phyloP scores from a whole-genome alignment of 64 coral and sea anemone species.

The Stylophora pistillata region DNA sequence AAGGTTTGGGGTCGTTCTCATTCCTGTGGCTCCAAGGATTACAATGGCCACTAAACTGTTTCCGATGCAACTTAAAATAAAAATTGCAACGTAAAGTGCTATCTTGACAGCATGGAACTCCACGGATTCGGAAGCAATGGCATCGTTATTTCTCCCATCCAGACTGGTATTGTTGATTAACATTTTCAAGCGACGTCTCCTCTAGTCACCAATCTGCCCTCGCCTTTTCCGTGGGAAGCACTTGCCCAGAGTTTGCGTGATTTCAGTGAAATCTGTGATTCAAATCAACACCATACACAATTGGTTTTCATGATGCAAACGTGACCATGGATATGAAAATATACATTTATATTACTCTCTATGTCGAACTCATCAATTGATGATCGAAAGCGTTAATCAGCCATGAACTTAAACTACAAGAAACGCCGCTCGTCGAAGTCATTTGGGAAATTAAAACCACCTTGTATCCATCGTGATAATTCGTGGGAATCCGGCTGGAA shows the following conservation, averaged over 20 bases:
- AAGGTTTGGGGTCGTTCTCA: slow-evolving; percentile 58
- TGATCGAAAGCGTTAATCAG: not conserved
- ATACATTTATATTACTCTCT: not conserved
- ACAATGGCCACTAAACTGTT: slow-evolving; percentile 63
- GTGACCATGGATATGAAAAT: not conserved
- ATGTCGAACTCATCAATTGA: not conserved
- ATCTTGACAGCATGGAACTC: slow-evolving; percentile 49
- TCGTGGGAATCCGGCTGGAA: not conserved
- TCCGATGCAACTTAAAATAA: slow-evolving; percentile 50
- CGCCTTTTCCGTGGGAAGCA: not conserved
- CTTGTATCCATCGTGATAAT: not conserved
- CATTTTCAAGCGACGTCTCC: not conserved
- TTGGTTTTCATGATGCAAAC: not conserved
- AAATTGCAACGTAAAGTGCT: slow-evolving; percentile 52
- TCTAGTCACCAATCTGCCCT: not conserved
- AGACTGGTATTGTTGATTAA: not conserved
- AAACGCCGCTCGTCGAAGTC: not conserved
- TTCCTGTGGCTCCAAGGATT: slow-evolving; percentile 51
- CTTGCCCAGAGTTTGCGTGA: not conserved
- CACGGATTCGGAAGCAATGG: not conserved
- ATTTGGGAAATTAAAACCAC: not conserved
- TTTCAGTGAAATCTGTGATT: not conserved
- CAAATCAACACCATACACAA: not conserved
- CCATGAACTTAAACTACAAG: not conserved
- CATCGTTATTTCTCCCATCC: not conserved